Evolutionary conservation across 1,140 invertebrate genomes (phyloP).

Genomic region (Gryon sp.): DNA sequence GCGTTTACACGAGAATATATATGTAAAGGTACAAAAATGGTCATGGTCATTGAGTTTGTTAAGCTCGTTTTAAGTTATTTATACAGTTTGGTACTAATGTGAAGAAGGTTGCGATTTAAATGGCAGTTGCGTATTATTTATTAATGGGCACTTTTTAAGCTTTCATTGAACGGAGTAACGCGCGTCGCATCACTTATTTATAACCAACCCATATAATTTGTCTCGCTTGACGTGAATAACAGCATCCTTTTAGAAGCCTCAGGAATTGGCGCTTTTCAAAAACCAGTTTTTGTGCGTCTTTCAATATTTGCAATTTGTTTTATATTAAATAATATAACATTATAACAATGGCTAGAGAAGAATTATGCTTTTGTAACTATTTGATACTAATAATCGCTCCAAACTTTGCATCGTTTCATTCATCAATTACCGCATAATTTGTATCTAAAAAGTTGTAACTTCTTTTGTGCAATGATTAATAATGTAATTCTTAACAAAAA

Average conservation of each 20-base stretch:
- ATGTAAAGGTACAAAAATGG: slow-evolving; percentile 15
- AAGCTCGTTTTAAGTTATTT: slow-evolving; percentile 25
- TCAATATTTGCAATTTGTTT: too few species aligned
- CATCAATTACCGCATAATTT: too few species aligned
- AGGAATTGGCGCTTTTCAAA: slow-evolving; percentile 20
- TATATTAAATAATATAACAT: too few species aligned
- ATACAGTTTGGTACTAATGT: slow-evolving; percentile 19
- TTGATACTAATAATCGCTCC: too few species aligned
- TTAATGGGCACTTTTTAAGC: slow-evolving; percentile 27
- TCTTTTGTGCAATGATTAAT: too few species aligned
- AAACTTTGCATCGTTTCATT: too few species aligned
- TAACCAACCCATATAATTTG: slow-evolving; percentile 32
- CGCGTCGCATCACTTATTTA: slow-evolving; percentile 28
- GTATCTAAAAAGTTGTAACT: too few species aligned
- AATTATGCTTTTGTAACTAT: too few species aligned
- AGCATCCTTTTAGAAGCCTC: slow-evolving; percentile 28
- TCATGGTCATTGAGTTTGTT: slow-evolving; percentile 3
- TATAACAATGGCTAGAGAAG: too few species aligned
- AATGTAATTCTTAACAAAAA: too few species aligned
- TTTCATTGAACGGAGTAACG: slow-evolving; percentile 35
- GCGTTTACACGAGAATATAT: not conserved
- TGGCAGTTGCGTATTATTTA: slow-evolving; percentile 27
- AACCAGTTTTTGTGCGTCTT: not conserved
- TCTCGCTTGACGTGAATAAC: slow-evolving; percentile 31
- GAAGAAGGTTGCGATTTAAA: slow-evolving; percentile 18